phyloP scores from a whole-genome alignment of 2,888 invertebrate species.

The Mycalesis mineus region DNA sequence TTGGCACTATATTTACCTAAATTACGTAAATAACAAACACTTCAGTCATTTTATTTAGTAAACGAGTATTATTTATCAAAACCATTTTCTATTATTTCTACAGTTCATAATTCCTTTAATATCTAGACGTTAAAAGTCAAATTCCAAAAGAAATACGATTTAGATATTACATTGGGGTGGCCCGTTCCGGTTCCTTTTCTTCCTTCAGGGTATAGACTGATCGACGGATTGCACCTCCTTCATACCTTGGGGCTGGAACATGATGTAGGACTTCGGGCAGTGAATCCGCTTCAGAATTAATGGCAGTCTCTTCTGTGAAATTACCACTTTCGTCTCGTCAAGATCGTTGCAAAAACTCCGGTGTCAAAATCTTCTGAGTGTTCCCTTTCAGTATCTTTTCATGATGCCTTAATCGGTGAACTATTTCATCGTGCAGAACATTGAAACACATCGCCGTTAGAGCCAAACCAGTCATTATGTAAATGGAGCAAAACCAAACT shows the following conservation, averaged over 20 bases:
- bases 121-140: slow-evolving; percentile 7
- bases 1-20: slow-evolving; percentile 38
- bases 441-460: slow-evolving; percentile 91
- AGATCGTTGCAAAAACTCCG: slow-evolving; percentile 68
- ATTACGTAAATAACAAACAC: slow-evolving; percentile 62
- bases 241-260: slow-evolving; percentile 55
- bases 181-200: slow-evolving; percentile 56
- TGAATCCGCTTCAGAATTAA: slow-evolving; percentile 65
- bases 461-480: slow-evolving; percentile 93
- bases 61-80: slow-evolving; percentile 27
- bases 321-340: slow-evolving; percentile 70
- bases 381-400: slow-evolving; percentile 62
- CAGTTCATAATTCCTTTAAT: slow-evolving; percentile 16
- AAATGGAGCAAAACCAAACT: slow-evolving; percentile 93
- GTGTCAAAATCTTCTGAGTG: slow-evolving; percentile 62
- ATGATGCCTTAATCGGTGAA: slow-evolving; percentile 85
- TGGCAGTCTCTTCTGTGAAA: slow-evolving; percentile 63
- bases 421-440: slow-evolving; percentile 87
- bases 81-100: slow-evolving; percentile 30
- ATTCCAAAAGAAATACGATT: slow-evolving; percentile 5
- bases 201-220: slow-evolving; percentile 63
- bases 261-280: slow-evolving; percentile 72
- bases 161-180: slow-evolving; percentile 24
- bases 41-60: slow-evolving; percentile 60
- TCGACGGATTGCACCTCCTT: slow-evolving; percentile 61